Conservation (phyloP, 2,797 vertebrate species). For the Alosa sapidissima region DNA sequence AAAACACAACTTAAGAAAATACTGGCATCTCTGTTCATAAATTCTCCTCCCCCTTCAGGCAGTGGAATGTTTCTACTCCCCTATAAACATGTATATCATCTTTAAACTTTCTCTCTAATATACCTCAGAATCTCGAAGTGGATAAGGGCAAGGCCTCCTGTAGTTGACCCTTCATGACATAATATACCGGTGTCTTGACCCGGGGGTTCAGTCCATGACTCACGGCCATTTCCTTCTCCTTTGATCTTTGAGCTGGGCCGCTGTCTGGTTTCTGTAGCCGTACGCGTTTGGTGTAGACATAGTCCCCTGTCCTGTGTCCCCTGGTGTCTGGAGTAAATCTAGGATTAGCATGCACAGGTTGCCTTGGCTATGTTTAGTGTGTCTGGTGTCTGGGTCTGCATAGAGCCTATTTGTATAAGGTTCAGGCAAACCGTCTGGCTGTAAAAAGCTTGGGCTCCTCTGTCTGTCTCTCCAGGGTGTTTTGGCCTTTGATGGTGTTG, state of each 20-base stretch:
- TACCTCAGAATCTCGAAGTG: neutral
- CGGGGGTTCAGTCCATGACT: slow-evolving; percentile 25
- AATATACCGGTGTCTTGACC: neutral
- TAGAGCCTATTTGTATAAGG: slow-evolving; percentile 20
- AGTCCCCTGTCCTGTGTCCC: slow-evolving; percentile 32
- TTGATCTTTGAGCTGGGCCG: slow-evolving; percentile 65
- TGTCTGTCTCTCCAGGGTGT: neutral
- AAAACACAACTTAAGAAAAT: neutral
- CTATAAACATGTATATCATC: neutral
- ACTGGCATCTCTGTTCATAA: neutral
- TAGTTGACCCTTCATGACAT: neutral
- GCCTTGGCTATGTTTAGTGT: slow-evolving; percentile 36
- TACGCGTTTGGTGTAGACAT: slow-evolving; percentile 27
- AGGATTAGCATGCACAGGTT: slow-evolving; percentile 31
- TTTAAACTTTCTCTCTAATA: neutral
- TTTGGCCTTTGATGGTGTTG: slow-evolving; percentile 49
- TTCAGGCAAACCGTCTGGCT: neutral
- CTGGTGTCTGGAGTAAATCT: slow-evolving; percentile 28
- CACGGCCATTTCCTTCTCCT: slow-evolving; percentile 13
- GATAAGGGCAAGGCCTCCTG: neutral
- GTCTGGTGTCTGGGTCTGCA: slow-evolving; percentile 8
- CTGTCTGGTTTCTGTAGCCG: slow-evolving; percentile 54
- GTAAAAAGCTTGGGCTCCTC: slow-evolving; percentile 12
- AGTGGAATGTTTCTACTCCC: neutral
- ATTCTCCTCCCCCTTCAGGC: neutral